Evolutionary conservation across 2,113 vertebrate species (phyloP).

Genomic region (Rhynchomys soricoides): DNA sequence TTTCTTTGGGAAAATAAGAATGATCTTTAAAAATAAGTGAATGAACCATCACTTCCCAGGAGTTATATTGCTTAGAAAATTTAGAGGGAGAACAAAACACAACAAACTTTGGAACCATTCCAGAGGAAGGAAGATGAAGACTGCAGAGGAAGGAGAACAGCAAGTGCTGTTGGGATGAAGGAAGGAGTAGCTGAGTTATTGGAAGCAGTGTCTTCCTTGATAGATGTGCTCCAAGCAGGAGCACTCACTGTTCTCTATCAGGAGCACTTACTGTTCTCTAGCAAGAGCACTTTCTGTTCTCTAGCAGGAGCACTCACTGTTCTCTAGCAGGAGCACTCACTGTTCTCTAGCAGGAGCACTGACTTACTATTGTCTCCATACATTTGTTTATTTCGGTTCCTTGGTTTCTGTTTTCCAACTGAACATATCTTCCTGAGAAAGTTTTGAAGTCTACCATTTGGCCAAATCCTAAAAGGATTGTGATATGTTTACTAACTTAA

Average conservation of each 20-base stretch:
- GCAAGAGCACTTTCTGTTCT: no score
- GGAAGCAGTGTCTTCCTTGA: neutral
- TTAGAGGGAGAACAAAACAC: neutral
- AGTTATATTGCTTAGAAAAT: constrained; percentile 4
- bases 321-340: no score
- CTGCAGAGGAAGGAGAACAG: neutral
- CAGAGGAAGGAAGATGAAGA: constrained; percentile 25
- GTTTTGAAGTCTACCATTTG: constrained; percentile 43
- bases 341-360: neutral
- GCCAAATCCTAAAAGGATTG: constrained; percentile 7
- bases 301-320: no score
- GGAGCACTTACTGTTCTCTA: no score
- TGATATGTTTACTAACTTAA: neutral
- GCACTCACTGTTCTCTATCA: neutral
- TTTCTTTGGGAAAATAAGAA: neutral
- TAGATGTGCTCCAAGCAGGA: constrained; percentile 31
- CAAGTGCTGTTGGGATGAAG: neutral
- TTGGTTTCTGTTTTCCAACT: constrained; percentile 33
- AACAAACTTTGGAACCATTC: neutral
- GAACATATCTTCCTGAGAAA: neutral
- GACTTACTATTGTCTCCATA: neutral
- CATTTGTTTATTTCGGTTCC: neutral
- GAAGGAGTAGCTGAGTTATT: neutral
- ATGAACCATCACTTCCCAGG: neutral
- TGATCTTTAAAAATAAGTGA: neutral